Evolutionary conservation across 1,140 invertebrate species (phyloP).

Genomic region (Drosophila azteca): DNA sequence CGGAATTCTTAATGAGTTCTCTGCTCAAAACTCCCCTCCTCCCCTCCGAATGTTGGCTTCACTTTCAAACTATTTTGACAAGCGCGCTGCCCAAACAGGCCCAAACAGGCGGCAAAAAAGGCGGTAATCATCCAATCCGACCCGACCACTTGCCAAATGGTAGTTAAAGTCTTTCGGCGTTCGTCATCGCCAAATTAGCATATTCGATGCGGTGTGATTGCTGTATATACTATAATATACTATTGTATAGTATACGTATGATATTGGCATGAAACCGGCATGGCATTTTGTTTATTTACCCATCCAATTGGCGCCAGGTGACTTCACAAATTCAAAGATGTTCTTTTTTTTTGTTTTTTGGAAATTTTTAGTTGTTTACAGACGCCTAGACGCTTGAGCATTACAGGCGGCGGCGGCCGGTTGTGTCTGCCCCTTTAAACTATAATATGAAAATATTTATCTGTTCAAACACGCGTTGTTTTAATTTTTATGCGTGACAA

Average conservation of each 20-base stretch:
- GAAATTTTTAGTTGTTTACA: constrained; percentile 39
- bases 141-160: constrained; percentile 24
- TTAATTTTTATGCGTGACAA: background rate
- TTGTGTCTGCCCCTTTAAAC: background rate
- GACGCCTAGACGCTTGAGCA: constrained; percentile 50
- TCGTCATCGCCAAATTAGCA: constrained; percentile 73
- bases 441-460: background rate
- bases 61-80: constrained; percentile 57
- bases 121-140: constrained; percentile 8
- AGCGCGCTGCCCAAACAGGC: constrained; percentile 41
- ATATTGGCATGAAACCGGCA: constrained; percentile 39
- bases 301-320: constrained; percentile 72
- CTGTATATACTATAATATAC: constrained; percentile 19
- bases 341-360: constrained; percentile 6
- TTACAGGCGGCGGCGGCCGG: constrained; percentile 9
- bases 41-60: constrained; percentile 27
- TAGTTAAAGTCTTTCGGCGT: constrained; percentile 39
- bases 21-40: constrained; percentile 20
- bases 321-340: constrained; percentile 46
- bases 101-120: background rate
- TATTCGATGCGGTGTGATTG: constrained; percentile 23
- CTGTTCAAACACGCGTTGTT: constrained; percentile 15
- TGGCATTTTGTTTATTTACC: constrained; percentile 63
- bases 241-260: background rate
- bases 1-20: constrained; percentile 30